Conservation (phyloP, 2,113 vertebrate species). For the Coregonus clupeaformis region DNA sequence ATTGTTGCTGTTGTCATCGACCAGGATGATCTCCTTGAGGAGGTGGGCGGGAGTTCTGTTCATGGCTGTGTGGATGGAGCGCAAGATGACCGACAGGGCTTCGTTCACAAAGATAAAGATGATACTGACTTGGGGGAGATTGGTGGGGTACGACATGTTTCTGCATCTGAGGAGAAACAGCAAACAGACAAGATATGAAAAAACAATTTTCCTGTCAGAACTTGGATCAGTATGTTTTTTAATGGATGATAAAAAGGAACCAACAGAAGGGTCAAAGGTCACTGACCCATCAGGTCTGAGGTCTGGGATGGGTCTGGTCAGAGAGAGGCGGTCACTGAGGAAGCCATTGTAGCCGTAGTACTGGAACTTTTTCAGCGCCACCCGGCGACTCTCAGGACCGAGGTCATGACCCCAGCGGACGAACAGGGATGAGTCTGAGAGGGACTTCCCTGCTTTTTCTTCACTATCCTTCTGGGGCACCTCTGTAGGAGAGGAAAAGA, state of each 20-base stretch:
- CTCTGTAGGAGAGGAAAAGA: slow-evolving; percentile 63
- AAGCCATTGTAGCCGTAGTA: slow-evolving; percentile 97
- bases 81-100: slow-evolving; percentile 89
- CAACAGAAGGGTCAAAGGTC: too few relatives aligned
- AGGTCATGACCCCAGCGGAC: slow-evolving; percentile 92
- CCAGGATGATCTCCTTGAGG: slow-evolving; percentile 93
- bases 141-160: slow-evolving; percentile 86
- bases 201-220: neutral
- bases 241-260: too few relatives aligned
- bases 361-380: slow-evolving; percentile 90
- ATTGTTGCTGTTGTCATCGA: slow-evolving; percentile 93
- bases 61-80: slow-evolving; percentile 90
- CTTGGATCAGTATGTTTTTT: too few relatives aligned
- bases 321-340: slow-evolving; percentile 91
- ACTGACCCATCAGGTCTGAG: slow-evolving; percentile 87
- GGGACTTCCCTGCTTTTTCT: slow-evolving; percentile 68
- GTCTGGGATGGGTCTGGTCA: slow-evolving; percentile 85
- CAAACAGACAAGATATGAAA: neutral
- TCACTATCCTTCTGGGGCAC: slow-evolving; percentile 82
- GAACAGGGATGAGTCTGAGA: slow-evolving; percentile 88
- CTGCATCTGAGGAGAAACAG: slow-evolving; percentile 78
- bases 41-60: slow-evolving; percentile 86
- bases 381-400: slow-evolving; percentile 81
- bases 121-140: slow-evolving; percentile 90
- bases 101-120: slow-evolving; percentile 97